Conservation (phyloP, 1,140 invertebrate genomes). For the Hycleus phaleratus region DNA sequence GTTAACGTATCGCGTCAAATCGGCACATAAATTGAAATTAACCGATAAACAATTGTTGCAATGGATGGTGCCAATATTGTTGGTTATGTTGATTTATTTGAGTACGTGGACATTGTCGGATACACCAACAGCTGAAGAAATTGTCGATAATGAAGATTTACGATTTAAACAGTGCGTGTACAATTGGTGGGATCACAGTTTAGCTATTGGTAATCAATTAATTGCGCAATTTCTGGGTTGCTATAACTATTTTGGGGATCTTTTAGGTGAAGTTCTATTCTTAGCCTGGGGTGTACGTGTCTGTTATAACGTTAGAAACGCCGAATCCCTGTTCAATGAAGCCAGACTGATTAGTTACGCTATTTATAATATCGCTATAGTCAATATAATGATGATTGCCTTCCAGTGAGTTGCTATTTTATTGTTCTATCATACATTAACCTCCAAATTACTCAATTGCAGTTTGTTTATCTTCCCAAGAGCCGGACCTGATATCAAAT, state of each 20-base stretch:
- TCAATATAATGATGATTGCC: slow-evolving; percentile 83
- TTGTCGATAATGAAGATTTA: slow-evolving; percentile 62
- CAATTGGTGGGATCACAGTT: slow-evolving; percentile 88
- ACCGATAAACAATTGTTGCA: slow-evolving; percentile 86
- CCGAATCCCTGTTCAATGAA: slow-evolving; percentile 87
- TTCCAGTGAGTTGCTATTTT: slow-evolving; percentile 70
- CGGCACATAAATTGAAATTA: slow-evolving; percentile 84
- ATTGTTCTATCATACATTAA: neutral
- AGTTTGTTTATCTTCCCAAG: slow-evolving; percentile 76
- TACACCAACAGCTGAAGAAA: slow-evolving; percentile 68
- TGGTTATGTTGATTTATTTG: slow-evolving; percentile 82
- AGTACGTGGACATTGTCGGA: slow-evolving; percentile 82
- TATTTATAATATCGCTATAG: slow-evolving; percentile 87
- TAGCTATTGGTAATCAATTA: slow-evolving; percentile 60
- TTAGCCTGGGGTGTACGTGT: slow-evolving; percentile 84
- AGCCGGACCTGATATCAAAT: slow-evolving; percentile 83
- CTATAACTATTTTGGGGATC: neutral
- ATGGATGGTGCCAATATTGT: slow-evolving; percentile 82
- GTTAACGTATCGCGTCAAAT: slow-evolving; percentile 88
- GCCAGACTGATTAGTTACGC: slow-evolving; percentile 85
- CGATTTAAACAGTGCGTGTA: slow-evolving; percentile 83
- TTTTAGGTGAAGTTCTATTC: slow-evolving; percentile 77
- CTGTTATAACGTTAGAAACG: slow-evolving; percentile 84
- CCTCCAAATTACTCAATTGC: slow-evolving; percentile 18
- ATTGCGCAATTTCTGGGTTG: too few species aligned